Conservation (phyloP, 1,140 invertebrate species). For the Brachionus rubens region DNA sequence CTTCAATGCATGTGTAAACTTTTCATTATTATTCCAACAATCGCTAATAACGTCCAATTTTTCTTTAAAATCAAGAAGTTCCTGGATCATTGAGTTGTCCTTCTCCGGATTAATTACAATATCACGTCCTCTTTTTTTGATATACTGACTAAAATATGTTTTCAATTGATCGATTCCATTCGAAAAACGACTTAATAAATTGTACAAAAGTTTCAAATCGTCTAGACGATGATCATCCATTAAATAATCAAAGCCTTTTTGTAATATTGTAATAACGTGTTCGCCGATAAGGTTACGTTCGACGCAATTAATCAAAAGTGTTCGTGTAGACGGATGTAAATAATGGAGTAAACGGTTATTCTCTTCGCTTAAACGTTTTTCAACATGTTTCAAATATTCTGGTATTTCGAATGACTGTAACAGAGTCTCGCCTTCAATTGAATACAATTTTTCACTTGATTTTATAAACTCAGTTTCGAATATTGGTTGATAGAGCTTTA, state of each 20-base stretch:
- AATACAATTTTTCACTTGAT: slow-evolving; percentile 96
- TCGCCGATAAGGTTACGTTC: slow-evolving; percentile 86
- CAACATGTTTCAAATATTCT: slow-evolving; percentile 97
- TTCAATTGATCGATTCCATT: slow-evolving; percentile 90
- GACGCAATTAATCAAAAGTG: slow-evolving; percentile 73
- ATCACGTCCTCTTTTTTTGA: slow-evolving; percentile 87
- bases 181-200: slow-evolving; percentile 81
- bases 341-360: slow-evolving; percentile 94
- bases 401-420: slow-evolving; percentile 95
- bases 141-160: slow-evolving; percentile 86
- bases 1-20: slow-evolving; percentile 88
- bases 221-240: slow-evolving; percentile 91
- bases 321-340: slow-evolving; percentile 91
- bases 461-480: slow-evolving; percentile 95
- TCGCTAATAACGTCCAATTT: slow-evolving; percentile 94
- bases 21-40: slow-evolving; percentile 83
- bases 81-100: slow-evolving; percentile 78
- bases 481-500: slow-evolving; percentile 85
- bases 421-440: slow-evolving; percentile 97
- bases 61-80: slow-evolving; percentile 92
- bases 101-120: slow-evolving; percentile 79
- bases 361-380: slow-evolving; percentile 92
- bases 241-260: slow-evolving; percentile 97
- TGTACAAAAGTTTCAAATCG: slow-evolving; percentile 93
- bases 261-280: slow-evolving; percentile 99